A percentile compares a stretch with the other conserved stretches of the same genome.
Conservation (phyloP, 2,888 invertebrate genomes). For the Pheosia tremula region DNA sequence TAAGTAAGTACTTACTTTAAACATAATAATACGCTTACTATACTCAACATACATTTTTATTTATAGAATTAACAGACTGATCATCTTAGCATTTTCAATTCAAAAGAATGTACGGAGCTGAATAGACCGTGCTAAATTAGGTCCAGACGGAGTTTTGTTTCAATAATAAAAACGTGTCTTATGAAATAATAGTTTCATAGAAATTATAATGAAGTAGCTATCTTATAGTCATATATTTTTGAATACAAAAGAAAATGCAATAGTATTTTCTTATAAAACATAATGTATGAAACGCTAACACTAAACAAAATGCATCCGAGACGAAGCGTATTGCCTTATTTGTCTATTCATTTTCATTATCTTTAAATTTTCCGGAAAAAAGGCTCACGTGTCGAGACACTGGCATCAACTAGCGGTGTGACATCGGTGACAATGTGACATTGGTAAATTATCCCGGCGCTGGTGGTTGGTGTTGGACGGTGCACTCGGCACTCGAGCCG, state of each 20-base stretch:
- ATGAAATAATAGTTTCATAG: no score
- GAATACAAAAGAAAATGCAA: background rate
- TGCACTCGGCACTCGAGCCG: slow-evolving; percentile 45
- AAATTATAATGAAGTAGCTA: no score
- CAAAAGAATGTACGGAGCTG: no score
- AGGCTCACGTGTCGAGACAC: slow-evolving; percentile 7
- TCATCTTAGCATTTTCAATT: background rate
- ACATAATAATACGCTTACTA: no score
- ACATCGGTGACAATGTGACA: slow-evolving; percentile 51
- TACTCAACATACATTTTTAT: no score
- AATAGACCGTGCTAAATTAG: no score
- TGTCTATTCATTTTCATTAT: background rate
- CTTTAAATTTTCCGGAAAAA: background rate
- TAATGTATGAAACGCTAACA: background rate
- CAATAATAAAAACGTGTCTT: no score
- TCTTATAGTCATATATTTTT: no score
- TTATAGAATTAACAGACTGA: no score
- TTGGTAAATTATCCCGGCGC: slow-evolving; percentile 49
- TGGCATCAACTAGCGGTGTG: slow-evolving; percentile 9
- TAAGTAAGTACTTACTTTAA: no score
- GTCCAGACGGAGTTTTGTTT: no score
- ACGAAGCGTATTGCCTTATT: background rate
- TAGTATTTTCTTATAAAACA: background rate
- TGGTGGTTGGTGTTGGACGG: slow-evolving; percentile 26
- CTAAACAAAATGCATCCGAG: background rate